phyloP scores from a whole-genome alignment of 2,888 invertebrate species.

The Adelognathus sp. region DNA sequence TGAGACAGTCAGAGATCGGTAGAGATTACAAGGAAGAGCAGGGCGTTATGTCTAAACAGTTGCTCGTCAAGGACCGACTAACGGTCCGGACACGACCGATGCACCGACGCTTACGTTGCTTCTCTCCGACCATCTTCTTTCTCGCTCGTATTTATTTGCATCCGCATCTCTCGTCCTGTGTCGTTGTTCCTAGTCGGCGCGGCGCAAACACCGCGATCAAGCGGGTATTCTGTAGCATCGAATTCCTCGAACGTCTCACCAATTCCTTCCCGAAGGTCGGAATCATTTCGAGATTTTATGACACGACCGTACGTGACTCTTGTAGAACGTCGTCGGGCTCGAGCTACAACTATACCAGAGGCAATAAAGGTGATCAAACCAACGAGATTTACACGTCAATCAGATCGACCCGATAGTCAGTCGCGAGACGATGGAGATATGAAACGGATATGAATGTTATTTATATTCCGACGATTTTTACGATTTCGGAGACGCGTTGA shows the following conservation, averaged over 20 bases:
- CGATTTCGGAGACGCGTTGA: slow-evolving; percentile 34
- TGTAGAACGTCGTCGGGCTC: slow-evolving; percentile 9
- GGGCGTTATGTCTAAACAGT: slow-evolving; percentile 77
- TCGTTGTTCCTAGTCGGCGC: not conserved
- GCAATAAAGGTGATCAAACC: slow-evolving; percentile 54
- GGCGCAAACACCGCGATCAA: slow-evolving; percentile 59
- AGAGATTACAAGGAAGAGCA: slow-evolving; percentile 75
- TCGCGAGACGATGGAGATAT: slow-evolving; percentile 12
- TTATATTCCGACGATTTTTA: slow-evolving; percentile 32
- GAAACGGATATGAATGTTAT: slow-evolving; percentile 24
- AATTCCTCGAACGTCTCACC: slow-evolving; percentile 67
- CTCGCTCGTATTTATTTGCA: not conserved
- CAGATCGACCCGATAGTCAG: slow-evolving; percentile 41
- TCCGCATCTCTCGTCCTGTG: not conserved
- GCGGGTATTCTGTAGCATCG: slow-evolving; percentile 49
- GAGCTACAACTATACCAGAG: slow-evolving; percentile 32
- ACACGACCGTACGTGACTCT: slow-evolving; percentile 49
- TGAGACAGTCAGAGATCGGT: slow-evolving; percentile 67
- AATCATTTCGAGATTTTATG: slow-evolving; percentile 60
- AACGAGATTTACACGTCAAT: slow-evolving; percentile 45
- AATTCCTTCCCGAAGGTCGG: slow-evolving; percentile 54
- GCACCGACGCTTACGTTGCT: slow-evolving; percentile 3
- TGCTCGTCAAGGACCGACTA: slow-evolving; percentile 75
- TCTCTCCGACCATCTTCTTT: not conserved
- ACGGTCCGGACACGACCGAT: slow-evolving; percentile 61